A percentile compares a stretch with the other conserved stretches of the same genome.
phyloP scores from a whole-genome alignment of 2,888 invertebrate species.

The Platypus cylindrus region DNA sequence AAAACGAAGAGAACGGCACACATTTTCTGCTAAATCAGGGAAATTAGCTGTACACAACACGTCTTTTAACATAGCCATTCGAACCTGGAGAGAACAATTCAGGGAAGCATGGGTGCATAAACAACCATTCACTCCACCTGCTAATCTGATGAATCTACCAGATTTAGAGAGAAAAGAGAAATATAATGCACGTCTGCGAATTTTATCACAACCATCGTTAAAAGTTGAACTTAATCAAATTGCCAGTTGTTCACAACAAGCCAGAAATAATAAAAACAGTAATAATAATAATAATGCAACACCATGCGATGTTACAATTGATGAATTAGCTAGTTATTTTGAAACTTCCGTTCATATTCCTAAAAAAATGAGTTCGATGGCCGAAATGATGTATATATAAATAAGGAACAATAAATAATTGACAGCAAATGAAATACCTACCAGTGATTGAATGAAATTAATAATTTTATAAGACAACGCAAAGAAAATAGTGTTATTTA shows the following conservation, averaged over 20 bases:
- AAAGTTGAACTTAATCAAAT: slow-evolving; percentile 20
- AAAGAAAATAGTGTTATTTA: too few relatives aligned
- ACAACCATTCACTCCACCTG: too few relatives aligned
- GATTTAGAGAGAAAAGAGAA: slow-evolving; percentile 16
- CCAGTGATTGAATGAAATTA: too few relatives aligned
- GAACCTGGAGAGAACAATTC: slow-evolving; percentile 28
- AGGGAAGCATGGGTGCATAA: too few relatives aligned
- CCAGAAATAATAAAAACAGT: slow-evolving; percentile 44
- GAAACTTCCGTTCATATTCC: slow-evolving; percentile 93
- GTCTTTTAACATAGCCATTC: too few relatives aligned
- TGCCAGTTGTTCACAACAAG: slow-evolving; percentile 63
- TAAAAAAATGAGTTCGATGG: slow-evolving; percentile 95
- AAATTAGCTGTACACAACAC: slow-evolving; percentile 29
- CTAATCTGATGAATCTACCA: slow-evolving; percentile 30
- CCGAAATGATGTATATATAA: slow-evolving; percentile 97
- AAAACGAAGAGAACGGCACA: slow-evolving; percentile 13
- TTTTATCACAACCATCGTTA: slow-evolving; percentile 5
- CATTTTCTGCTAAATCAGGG: slow-evolving; percentile 17
- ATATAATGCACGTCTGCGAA: slow-evolving; percentile 3
- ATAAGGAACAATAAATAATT: too few relatives aligned
- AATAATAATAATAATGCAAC: too few relatives aligned
- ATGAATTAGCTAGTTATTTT: slow-evolving; percentile 90
- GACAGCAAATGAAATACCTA: too few relatives aligned
- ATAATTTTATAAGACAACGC: too few relatives aligned
- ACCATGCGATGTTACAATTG: slow-evolving; percentile 78